A percentile compares a stretch with the other conserved stretches of the same genome.
Conservation (phyloP, 2,113 vertebrate species). For the Petaurus breviceps region DNA sequence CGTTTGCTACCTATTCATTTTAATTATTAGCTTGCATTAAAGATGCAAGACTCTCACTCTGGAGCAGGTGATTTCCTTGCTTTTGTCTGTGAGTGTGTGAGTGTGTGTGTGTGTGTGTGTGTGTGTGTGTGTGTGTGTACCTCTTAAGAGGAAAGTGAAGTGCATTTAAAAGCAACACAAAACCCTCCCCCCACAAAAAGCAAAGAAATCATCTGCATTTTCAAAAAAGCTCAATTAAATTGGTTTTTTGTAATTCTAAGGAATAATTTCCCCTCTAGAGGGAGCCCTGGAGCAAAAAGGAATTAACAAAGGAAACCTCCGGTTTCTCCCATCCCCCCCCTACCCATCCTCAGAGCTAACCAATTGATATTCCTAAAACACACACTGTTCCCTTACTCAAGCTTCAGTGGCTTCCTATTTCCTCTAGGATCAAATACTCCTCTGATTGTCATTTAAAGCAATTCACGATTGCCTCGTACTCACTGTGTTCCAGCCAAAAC, state of each 20-base stretch:
- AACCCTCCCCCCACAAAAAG: not conserved
- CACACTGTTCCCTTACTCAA: not conserved
- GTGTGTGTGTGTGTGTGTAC: not conserved
- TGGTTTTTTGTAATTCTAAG: not conserved
- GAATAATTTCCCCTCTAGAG: not conserved
- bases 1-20: not conserved
- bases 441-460: not conserved
- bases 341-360: not conserved
- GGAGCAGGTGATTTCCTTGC: not conserved
- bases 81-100: no score
- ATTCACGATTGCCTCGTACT: not conserved
- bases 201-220: not conserved
- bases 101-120: no score
- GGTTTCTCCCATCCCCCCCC: not conserved
- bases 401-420: not conserved
- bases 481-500: not conserved
- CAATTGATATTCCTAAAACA: not conserved
- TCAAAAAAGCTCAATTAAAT: not conserved
- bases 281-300: not conserved
- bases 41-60: not conserved
- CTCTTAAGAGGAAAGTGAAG: not conserved
- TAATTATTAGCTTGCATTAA: not conserved
- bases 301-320: not conserved
- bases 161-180: not conserved
- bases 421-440: not conserved